phyloP scores from a whole-genome alignment of 37 sponge, comb jelly and placozoan species.

The Oscarella lobularis region DNA sequence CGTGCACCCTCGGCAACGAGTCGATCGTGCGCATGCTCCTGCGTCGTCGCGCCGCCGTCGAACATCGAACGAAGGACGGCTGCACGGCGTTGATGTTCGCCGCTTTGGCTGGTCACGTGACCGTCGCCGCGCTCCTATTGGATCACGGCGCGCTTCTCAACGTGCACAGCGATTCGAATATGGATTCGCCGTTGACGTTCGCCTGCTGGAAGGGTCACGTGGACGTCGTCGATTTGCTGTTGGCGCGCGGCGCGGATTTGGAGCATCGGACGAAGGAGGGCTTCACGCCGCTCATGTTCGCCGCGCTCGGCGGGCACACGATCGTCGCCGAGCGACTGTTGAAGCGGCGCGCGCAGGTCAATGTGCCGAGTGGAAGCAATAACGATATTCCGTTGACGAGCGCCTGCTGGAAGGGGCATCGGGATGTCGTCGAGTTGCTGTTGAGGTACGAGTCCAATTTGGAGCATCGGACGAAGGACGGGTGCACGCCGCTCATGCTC shows the following conservation, averaged over 20 bases:
- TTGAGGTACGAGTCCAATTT: slow-evolving; percentile 62
- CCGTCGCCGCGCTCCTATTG: slow-evolving; percentile 70
- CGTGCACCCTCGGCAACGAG: slow-evolving; percentile 95
- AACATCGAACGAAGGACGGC: slow-evolving; percentile 95
- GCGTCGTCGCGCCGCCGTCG: slow-evolving; percentile 66
- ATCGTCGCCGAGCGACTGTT: slow-evolving; percentile 36
- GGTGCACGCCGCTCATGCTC: slow-evolving; percentile 97
- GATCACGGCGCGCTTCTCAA: slow-evolving; percentile 77
- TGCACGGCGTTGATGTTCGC: slow-evolving; percentile 99
- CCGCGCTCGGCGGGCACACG: slow-evolving; percentile 93
- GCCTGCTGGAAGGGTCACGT: slow-evolving; percentile 99
- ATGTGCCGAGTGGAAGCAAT: slow-evolving; percentile 74
- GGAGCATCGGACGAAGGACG: slow-evolving; percentile 94
- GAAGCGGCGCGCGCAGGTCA: slow-evolving; percentile 9
- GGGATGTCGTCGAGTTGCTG: slow-evolving; percentile 55
- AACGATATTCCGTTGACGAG: slow-evolving; percentile 91
- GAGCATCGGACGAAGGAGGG: slow-evolving; percentile 99
- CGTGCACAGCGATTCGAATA: slow-evolving; percentile 92
- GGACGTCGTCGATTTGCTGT: slow-evolving; percentile 84
- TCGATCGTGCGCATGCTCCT: slow-evolving; percentile 76
- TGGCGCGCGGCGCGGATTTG: slow-evolving; percentile 70
- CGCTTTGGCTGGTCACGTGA: slow-evolving; percentile 83
- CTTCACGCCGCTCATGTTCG: slow-evolving; percentile 96
- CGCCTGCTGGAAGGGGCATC: slow-evolving; percentile 89
- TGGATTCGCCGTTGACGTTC: slow-evolving; percentile 96